Evolutionary conservation across 2,888 invertebrate species (phyloP).

Genomic region (Drosophila flavopinicola): DNA sequence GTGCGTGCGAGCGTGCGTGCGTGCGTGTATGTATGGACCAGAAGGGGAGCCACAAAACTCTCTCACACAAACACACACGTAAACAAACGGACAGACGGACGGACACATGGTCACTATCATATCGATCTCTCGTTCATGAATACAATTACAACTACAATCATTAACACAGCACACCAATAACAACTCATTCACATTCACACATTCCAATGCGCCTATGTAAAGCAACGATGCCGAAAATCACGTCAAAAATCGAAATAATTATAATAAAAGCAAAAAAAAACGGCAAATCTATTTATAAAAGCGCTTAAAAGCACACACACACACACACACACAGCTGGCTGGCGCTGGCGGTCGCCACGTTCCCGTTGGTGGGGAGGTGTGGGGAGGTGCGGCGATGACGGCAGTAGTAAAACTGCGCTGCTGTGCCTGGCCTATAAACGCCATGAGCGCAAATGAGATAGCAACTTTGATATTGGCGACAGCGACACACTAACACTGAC

Average conservation of each 20-base stretch:
- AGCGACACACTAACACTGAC: conserved; percentile 49
- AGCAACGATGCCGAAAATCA: conserved; percentile 60
- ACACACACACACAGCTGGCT: conserved; percentile 43
- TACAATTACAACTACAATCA: conserved; percentile 37
- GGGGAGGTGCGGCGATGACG: conserved; percentile 30
- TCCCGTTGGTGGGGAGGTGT: conserved; percentile 42
- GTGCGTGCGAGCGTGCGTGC: not conserved
- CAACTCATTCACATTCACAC: conserved; percentile 58
- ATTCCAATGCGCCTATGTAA: conserved; percentile 57
- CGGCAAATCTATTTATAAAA: conserved; percentile 82
- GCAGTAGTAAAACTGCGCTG: conserved; percentile 66
- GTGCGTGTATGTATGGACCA: conserved; percentile 20
- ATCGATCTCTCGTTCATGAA: conserved; percentile 67
- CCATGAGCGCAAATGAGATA: conserved; percentile 58
- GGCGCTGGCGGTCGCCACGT: conserved; percentile 56
- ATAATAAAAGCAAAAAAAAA: conserved; percentile 71
- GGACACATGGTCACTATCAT: conserved; percentile 71
- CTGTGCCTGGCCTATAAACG: conserved; percentile 53
- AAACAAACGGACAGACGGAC: conserved; percentile 50
- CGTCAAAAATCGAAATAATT: conserved; percentile 76
- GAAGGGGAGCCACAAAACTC: conserved; percentile 38
- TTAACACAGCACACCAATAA: conserved; percentile 24
- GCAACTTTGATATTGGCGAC: conserved; percentile 71
- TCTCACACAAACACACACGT: conserved; percentile 35
- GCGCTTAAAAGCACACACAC: conserved; percentile 67